phyloP scores from a whole-genome alignment of 2,888 invertebrate genomes.

The Celastrina argiolus region DNA sequence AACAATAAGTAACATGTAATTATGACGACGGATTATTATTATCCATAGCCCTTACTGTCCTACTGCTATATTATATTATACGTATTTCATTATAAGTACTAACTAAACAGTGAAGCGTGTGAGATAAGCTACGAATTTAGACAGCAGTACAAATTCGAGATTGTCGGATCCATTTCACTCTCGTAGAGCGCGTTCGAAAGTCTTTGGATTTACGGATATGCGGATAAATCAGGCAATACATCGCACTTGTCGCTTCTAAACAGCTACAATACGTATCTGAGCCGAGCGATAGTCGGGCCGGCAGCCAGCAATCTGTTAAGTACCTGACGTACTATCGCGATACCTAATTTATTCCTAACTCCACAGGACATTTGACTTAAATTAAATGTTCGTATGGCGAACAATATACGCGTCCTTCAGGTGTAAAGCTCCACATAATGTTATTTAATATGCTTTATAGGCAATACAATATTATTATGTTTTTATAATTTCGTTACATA shows the following conservation, averaged over 20 bases:
- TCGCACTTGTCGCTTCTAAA: conserved; percentile 37
- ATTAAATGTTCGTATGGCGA: neutral
- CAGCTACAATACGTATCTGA: conserved; percentile 30
- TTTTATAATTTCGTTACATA: too few species aligned
- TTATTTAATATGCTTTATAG: too few species aligned
- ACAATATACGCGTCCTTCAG: neutral
- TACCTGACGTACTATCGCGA: conserved; percentile 27
- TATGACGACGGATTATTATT: too few species aligned
- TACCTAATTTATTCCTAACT: conserved; percentile 12
- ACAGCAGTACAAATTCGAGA: neutral
- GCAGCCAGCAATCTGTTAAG: conserved; percentile 31
- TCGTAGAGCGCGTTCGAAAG: conserved; percentile 33
- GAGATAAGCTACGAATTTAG: neutral
- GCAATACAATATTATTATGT: too few species aligned
- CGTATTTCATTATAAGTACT: too few species aligned
- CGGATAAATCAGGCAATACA: conserved; percentile 55
- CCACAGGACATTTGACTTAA: neutral
- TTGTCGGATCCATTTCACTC: conserved; percentile 26
- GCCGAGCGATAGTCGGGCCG: conserved; percentile 38
- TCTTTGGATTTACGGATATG: conserved; percentile 44
- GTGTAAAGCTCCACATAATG: too few species aligned
- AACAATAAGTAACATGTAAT: too few species aligned
- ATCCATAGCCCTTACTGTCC: too few species aligned
- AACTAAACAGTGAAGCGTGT: neutral
- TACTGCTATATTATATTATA: too few species aligned